Evolutionary conservation across 2,888 invertebrate genomes (phyloP).

Genomic region (Lepidochitona cinerea): DNA sequence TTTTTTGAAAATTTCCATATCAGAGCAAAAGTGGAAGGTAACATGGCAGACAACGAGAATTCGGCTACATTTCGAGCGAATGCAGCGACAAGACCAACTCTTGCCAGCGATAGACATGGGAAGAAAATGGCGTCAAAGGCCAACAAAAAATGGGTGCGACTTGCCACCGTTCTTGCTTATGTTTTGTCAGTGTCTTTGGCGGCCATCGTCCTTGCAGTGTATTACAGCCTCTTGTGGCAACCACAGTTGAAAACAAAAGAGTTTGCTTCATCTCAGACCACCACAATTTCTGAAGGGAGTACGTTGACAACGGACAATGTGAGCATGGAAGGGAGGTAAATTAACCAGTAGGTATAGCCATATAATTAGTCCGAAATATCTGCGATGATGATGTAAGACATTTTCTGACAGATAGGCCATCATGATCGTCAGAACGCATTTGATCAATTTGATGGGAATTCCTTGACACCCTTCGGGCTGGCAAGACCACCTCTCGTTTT

Average conservation of each 20-base stretch:
- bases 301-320: background rate
- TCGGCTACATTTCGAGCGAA: background rate
- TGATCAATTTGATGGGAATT: too few species aligned
- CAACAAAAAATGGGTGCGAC: conserved; percentile 86
- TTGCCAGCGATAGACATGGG: conserved; percentile 58
- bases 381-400: too few species aligned
- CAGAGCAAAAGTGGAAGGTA: too few species aligned
- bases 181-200: conserved; percentile 94
- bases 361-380: too few species aligned
- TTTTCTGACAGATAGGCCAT: too few species aligned
- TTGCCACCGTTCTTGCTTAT: conserved; percentile 93
- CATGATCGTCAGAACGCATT: too few species aligned
- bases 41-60: background rate
- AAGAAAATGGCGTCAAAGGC: conserved; percentile 68
- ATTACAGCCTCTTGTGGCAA: conserved; percentile 96
- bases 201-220: conserved; percentile 92
- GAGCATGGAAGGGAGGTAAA: background rate
- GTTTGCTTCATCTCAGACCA: background rate
- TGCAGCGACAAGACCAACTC: conserved; percentile 46
- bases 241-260: conserved; percentile 74
- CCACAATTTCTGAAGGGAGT: background rate
- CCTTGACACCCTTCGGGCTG: too few species aligned
- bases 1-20: too few species aligned
- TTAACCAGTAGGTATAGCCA: too few species aligned
- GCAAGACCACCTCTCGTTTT: too few species aligned